Conservation (phyloP, 2,888 invertebrate genomes). For the Palloptera scutellata region DNA sequence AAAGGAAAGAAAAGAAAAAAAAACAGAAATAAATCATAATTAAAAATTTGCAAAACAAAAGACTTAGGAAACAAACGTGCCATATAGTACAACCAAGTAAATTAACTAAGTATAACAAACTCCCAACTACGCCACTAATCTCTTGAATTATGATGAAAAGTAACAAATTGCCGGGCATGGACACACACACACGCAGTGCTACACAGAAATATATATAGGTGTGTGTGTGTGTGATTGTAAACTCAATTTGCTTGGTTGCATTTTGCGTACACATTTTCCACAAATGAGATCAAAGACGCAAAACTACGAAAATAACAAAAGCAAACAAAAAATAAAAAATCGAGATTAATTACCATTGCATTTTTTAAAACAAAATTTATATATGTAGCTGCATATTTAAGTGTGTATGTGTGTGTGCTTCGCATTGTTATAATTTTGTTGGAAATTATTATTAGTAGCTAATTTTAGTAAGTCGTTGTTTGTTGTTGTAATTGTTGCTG, state of each 20-base stretch:
- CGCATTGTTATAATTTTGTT: not conserved
- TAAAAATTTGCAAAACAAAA: conserved; percentile 44
- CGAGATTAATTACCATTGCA: conserved; percentile 50
- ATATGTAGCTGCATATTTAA: conserved; percentile 27
- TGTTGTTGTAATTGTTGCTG: too few relatives aligned
- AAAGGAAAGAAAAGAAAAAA: not conserved
- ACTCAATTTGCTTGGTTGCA: conserved; percentile 48
- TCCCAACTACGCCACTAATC: too few relatives aligned
- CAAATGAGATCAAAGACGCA: conserved; percentile 15
- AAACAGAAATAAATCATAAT: conserved; percentile 19
- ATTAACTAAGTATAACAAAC: too few relatives aligned
- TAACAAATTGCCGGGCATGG: not conserved
- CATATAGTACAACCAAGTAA: not conserved
- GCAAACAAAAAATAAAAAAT: conserved; percentile 40
- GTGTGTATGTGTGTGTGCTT: conserved; percentile 7
- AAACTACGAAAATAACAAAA: conserved; percentile 40
- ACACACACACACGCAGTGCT: not conserved
- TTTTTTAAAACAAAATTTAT: conserved; percentile 29
- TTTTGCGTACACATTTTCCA: conserved; percentile 50
- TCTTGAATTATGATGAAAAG: too few relatives aligned
- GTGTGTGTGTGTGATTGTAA: conserved; percentile 2
- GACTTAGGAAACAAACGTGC: conserved; percentile 50
- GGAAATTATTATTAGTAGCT: too few relatives aligned
- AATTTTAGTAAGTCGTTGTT: too few relatives aligned
- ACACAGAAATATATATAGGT: not conserved